phyloP scores from a whole-genome alignment of 2,888 invertebrate species.

The Synanthedon andrenaeformis region DNA sequence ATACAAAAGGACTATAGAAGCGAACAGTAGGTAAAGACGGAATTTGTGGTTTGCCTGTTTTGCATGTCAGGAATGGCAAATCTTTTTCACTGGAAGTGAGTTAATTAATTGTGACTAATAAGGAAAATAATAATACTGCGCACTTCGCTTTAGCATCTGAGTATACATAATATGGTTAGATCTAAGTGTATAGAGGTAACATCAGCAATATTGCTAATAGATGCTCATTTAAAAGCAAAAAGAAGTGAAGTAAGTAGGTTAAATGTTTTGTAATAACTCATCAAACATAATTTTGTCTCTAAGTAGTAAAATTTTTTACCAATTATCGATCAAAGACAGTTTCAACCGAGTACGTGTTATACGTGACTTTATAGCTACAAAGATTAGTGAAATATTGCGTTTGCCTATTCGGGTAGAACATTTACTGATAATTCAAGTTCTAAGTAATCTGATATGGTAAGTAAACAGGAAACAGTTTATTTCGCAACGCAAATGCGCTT shows the following conservation, averaged over 20 bases:
- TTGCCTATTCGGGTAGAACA: not conserved
- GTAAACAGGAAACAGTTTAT: constrained; percentile 15
- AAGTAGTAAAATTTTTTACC: too few species aligned
- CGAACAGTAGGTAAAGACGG: not conserved
- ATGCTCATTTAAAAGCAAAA: too few species aligned
- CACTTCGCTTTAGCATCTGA: not conserved
- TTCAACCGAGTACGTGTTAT: too few species aligned
- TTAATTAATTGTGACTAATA: constrained; percentile 7
- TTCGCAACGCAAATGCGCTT: constrained; percentile 7
- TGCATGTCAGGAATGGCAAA: constrained; percentile 20
- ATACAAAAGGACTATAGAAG: not conserved
- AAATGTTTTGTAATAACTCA: too few species aligned
- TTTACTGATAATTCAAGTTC: constrained; percentile 9
- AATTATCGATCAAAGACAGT: too few species aligned
- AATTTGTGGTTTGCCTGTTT: constrained; percentile 53
- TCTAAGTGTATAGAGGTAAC: too few species aligned
- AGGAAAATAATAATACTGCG: constrained; percentile 14
- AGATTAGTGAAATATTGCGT: not conserved
- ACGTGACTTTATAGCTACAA: too few species aligned
- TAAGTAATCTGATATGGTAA: constrained; percentile 16
- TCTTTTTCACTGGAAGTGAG: constrained; percentile 17
- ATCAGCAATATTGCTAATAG: too few species aligned
- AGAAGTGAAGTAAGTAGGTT: too few species aligned
- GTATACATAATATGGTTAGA: too few species aligned
- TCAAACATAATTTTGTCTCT: too few species aligned